Percentiles rank a stretch among this genome's conserved stretches.
Evolutionary conservation across 2,113 vertebrate genomes (phyloP).

Genomic region (Tiliqua scincoides): DNA sequence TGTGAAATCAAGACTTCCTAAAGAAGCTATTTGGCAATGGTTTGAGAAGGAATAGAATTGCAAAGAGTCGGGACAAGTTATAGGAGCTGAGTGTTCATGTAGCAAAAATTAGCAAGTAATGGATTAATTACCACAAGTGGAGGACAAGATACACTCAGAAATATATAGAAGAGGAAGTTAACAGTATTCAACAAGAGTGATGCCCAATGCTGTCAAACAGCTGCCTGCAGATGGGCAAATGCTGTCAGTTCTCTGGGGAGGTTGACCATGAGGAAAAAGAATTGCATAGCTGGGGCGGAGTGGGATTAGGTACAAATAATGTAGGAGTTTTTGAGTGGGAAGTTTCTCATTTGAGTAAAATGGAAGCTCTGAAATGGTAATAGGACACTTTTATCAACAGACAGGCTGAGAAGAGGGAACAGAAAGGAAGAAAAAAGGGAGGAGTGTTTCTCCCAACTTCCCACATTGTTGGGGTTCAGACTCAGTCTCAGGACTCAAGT

Average conservation of each 20-base stretch:
- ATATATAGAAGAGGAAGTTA: not conserved
- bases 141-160: too few species aligned
- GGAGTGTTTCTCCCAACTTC: too few species aligned
- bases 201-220: not conserved
- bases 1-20: not conserved
- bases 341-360: not conserved
- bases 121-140: not conserved
- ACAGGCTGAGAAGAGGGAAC: not conserved
- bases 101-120: too few species aligned
- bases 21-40: not conserved
- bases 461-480: too few species aligned
- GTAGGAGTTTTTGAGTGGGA: too few species aligned
- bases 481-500: too few species aligned
- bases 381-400: not conserved
- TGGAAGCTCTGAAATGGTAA: not conserved
- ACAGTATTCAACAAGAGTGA: not conserved
- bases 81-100: not conserved
- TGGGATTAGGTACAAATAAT: too few species aligned
- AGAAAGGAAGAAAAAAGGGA: too few species aligned
- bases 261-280: not conserved
- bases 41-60: not conserved
- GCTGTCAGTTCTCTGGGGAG: not conserved
- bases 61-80: not conserved
- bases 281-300: not conserved
- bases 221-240: not conserved